A percentile compares a stretch with the other conserved stretches of the same genome.
Evolutionary conservation across 2,888 invertebrate genomes (phyloP).

Genomic region (Asteroscopus sphinx): DNA sequence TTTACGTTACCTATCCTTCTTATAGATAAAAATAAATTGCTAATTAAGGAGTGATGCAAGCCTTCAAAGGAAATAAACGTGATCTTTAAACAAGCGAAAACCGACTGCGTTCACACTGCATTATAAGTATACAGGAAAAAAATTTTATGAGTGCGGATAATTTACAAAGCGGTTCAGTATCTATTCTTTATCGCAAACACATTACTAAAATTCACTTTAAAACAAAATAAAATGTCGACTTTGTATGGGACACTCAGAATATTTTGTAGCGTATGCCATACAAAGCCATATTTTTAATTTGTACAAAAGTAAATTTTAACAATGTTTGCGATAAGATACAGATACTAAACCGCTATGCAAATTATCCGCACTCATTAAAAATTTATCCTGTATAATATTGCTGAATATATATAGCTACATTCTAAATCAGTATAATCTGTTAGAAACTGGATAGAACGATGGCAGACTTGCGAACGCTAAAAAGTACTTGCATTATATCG

Average conservation of each 20-base stretch:
- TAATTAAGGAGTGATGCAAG: conserved; percentile 65
- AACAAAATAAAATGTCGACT: no score
- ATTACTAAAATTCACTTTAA: no score
- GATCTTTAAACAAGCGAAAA: conserved; percentile 49
- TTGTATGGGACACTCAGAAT: no score
- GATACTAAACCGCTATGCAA: no score
- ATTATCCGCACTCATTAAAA: no score
- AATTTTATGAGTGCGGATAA: no score
- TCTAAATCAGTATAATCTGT: conserved; percentile 39
- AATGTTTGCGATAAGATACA: no score
- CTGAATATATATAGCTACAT: conserved; percentile 26
- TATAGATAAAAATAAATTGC: conserved; percentile 65
- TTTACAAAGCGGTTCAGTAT: no score
- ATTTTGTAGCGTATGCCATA: no score
- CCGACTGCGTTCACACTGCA: conserved; percentile 32
- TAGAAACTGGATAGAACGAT: conserved; percentile 23
- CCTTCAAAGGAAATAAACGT: conserved; percentile 57
- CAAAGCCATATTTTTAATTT: no score
- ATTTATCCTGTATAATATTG: conserved; percentile 20
- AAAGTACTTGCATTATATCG: conserved; percentile 43
- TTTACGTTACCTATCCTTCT: conserved; percentile 61
- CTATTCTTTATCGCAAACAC: no score
- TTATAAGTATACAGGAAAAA: conserved; percentile 26
- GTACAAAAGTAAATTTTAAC: no score
- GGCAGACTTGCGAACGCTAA: conserved; percentile 35